Evolutionary conservation across 2,888 invertebrate species (phyloP), one percentile per base, ranked within the genome.

Genomic region (Tachina lurida): DNA sequence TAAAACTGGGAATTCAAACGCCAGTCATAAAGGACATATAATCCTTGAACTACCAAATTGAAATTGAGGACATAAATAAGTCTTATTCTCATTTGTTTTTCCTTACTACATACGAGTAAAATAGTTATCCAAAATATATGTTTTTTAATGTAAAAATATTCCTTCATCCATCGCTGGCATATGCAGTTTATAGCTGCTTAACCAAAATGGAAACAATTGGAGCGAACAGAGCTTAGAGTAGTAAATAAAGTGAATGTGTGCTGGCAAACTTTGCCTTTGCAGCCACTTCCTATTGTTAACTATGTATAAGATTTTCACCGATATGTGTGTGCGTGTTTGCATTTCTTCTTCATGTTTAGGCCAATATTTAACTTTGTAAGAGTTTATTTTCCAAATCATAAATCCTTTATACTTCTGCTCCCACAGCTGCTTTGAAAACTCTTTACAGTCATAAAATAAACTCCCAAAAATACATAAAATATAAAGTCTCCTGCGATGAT

Each of bases 341-440:
- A 9, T 71, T 39, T 70, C 17, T 17, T 39, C 58, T 76, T 54
- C 19, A 15, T 68, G 62, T 74, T 68, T 81, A 68, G 84, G 73
- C 84, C 81, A 85, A 85, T 85, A 81, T 85, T 85, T 77, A 81
- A 81, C 68, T 81, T 74, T 85, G 68, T 58, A 77, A 68, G 62
- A 68, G 56, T 78, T 70, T 81, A 81, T 81, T 85, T 81, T 85
- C 77, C 84, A 74, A 77, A 73, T 62, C 81, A 85, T 85, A 81
- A 81, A 81, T 85, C 68, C 77, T 81, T 81, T 73, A 54, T 45
- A 45, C 13, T 70, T 43, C 77, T 58, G 39, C 45, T 67, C 3
- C 67, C 49, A 58, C 76, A 67, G 56, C 39, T 58, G 56, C 31
- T 47, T 71, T 71, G 58, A 70, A 54, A 19, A 70, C 70, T 41